phyloP scores from a whole-genome alignment of 2,113 vertebrate species.

The Pristiophorus japonicus region DNA sequence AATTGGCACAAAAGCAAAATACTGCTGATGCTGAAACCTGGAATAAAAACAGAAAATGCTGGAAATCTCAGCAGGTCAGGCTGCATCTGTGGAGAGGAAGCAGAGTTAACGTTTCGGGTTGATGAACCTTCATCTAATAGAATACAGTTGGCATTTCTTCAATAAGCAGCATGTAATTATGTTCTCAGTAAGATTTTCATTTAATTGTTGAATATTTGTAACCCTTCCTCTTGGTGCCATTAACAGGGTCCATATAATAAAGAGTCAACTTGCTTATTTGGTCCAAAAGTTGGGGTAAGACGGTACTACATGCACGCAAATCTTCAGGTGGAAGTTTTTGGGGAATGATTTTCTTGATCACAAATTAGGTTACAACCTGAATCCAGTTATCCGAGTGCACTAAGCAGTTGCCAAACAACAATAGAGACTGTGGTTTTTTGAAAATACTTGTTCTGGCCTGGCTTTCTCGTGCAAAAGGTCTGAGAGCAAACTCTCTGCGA shows the following conservation, averaged over 20 bases:
- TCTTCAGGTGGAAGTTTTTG: not conserved
- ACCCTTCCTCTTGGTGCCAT: not conserved
- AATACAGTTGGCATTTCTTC: not conserved
- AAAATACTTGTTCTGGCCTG: not conserved
- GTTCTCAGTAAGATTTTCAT: not conserved
- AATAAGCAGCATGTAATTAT: not conserved
- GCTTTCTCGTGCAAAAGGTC: not conserved
- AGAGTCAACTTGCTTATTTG: slow-evolving; percentile 26
- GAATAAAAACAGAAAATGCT: too few species aligned
- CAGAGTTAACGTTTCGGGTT: too few species aligned
- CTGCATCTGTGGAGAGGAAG: too few species aligned
- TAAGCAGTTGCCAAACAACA: slow-evolving; percentile 26
- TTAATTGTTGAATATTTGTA: slow-evolving; percentile 13
- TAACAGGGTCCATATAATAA: slow-evolving; percentile 18
- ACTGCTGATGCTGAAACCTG: too few species aligned
- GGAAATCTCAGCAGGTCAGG: too few species aligned
- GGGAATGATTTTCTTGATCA: not conserved
- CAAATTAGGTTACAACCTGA: not conserved
- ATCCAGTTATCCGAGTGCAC: not conserved
- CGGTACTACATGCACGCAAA: not conserved
- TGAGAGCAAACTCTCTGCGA: not conserved
- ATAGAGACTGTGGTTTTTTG: not conserved
- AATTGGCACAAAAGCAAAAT: too few species aligned
- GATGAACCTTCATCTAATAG: too few species aligned
- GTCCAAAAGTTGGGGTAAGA: slow-evolving; percentile 19